Evolutionary conservation across 1,140 invertebrate genomes (phyloP).

Genomic region (Aphelenchoides fujianensis): DNA sequence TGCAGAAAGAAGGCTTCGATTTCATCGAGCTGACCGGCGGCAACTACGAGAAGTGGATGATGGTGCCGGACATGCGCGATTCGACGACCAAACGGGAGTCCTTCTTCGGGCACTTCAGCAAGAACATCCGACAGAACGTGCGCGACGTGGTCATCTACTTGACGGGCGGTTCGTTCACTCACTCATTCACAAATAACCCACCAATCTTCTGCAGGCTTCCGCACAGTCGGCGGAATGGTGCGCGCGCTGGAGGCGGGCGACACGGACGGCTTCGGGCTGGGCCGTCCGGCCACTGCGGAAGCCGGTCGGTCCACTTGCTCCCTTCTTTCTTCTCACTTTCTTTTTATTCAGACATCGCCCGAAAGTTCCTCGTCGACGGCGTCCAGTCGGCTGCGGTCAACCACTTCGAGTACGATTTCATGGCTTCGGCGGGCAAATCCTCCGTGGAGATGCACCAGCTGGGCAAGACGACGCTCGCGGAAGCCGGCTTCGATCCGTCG

Average conservation of each 20-base stretch:
- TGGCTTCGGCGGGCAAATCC: not conserved
- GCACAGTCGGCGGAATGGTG: conserved; percentile 27
- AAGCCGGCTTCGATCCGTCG: conserved; percentile 1
- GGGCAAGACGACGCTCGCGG: conserved; percentile 8
- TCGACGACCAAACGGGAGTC: conserved; percentile 32
- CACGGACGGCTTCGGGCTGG: conserved; percentile 43
- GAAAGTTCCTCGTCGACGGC: not conserved
- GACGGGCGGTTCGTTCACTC: conserved; percentile 33
- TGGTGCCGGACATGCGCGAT: conserved; percentile 21
- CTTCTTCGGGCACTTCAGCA: conserved; percentile 21
- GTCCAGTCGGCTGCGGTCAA: conserved; percentile 12
- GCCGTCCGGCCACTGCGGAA: conserved; percentile 41
- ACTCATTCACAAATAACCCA: too few species aligned
- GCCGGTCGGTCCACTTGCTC: conserved; percentile 19
- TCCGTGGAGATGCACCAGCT: conserved; percentile 16
- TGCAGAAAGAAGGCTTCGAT: conserved; percentile 44
- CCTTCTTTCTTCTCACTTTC: not conserved
- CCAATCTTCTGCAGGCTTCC: conserved; percentile 35
- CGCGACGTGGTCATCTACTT: too few species aligned
- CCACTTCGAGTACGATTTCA: conserved; percentile 15
- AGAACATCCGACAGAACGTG: conserved; percentile 23
- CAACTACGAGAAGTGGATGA: conserved; percentile 41
- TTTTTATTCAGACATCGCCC: conserved; percentile 3
- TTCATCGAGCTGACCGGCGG: conserved; percentile 50
- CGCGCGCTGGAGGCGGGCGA: conserved; percentile 21